Evolutionary conservation across 2,113 vertebrate genomes (phyloP).

Genomic region (Antechinus stuartii): DNA sequence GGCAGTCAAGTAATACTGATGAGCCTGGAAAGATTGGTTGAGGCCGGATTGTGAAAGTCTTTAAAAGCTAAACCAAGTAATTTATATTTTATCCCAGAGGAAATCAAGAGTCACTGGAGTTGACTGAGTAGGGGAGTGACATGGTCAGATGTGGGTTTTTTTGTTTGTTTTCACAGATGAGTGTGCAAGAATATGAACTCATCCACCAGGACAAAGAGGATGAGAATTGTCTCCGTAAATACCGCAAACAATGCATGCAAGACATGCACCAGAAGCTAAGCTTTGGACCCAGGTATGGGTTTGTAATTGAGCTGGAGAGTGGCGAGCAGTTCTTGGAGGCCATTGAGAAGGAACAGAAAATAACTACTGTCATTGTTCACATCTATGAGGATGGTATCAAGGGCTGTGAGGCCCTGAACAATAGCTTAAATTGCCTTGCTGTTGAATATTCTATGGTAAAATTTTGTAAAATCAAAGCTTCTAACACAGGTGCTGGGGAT

Average conservation of each 20-base stretch:
- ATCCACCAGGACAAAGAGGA: constrained; percentile 92
- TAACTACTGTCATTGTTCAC: constrained; percentile 93
- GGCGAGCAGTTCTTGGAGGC: constrained; percentile 95
- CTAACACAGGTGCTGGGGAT: constrained; percentile 91
- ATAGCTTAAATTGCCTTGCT: constrained; percentile 91
- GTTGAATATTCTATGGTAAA: constrained; percentile 91
- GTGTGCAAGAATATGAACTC: constrained; percentile 94
- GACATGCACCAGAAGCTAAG: constrained; percentile 97
- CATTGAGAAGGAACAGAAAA: constrained; percentile 94
- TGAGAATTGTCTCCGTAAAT: constrained; percentile 92
- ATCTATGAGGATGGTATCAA: constrained; percentile 92
- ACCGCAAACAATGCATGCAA: constrained; percentile 95
- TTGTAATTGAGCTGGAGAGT: constrained; percentile 90
- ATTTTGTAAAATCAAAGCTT: constrained; percentile 96
- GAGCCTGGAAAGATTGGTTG: not conserved
- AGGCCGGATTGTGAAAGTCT: not conserved
- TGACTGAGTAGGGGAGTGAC: not conserved
- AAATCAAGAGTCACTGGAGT: not conserved
- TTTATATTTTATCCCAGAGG: not conserved
- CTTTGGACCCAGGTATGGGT: constrained; percentile 93
- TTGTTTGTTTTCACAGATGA: constrained; percentile 88
- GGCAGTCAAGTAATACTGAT: not conserved
- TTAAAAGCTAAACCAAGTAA: not conserved
- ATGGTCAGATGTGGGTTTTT: not conserved
- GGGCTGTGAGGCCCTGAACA: constrained; percentile 93